Evolutionary conservation across 1,140 invertebrate species (phyloP).

Genomic region (Lutraria rhynchaena): DNA sequence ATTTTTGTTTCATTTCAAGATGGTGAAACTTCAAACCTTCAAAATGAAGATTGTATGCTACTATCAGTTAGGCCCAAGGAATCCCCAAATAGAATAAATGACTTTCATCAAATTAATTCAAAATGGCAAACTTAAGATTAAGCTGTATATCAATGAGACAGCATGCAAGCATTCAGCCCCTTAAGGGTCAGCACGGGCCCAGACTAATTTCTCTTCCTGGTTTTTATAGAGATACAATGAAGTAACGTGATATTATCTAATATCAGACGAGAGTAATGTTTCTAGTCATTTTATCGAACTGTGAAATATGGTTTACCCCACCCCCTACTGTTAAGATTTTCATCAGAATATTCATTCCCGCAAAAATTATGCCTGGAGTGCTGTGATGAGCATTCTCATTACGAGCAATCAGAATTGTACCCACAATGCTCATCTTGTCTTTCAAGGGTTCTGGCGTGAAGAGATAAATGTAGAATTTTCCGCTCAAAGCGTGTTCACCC

Average conservation of each 20-base stretch:
- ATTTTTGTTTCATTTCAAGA: too few relatives aligned
- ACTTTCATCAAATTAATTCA: slow-evolving; percentile 30
- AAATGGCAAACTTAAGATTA: slow-evolving; percentile 55
- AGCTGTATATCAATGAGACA: slow-evolving; percentile 9
- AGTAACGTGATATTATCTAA: slow-evolving; percentile 55
- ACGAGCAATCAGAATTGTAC: background rate
- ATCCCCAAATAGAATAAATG: too few relatives aligned
- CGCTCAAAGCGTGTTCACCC: slow-evolving; percentile 43
- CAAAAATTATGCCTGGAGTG: too few relatives aligned
- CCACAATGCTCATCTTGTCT: slow-evolving; percentile 37
- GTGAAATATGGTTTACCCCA: background rate
- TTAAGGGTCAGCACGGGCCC: slow-evolving; percentile 41
- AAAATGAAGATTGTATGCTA: too few relatives aligned
- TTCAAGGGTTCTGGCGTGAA: slow-evolving; percentile 11
- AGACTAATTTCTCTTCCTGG: slow-evolving; percentile 33
- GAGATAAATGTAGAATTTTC: slow-evolving; percentile 57
- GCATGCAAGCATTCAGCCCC: slow-evolving; percentile 15
- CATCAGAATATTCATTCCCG: too few relatives aligned
- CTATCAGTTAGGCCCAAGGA: too few relatives aligned
- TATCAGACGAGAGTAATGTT: slow-evolving; percentile 13
- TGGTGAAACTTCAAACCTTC: too few relatives aligned
- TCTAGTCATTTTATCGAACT: slow-evolving; percentile 20
- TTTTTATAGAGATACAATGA: slow-evolving; percentile 30
- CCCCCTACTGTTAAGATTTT: too few relatives aligned
- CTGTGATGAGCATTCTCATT: too few relatives aligned